phyloP scores from a whole-genome alignment of 2,113 vertebrate genomes.

The Taurulus bubalis region DNA sequence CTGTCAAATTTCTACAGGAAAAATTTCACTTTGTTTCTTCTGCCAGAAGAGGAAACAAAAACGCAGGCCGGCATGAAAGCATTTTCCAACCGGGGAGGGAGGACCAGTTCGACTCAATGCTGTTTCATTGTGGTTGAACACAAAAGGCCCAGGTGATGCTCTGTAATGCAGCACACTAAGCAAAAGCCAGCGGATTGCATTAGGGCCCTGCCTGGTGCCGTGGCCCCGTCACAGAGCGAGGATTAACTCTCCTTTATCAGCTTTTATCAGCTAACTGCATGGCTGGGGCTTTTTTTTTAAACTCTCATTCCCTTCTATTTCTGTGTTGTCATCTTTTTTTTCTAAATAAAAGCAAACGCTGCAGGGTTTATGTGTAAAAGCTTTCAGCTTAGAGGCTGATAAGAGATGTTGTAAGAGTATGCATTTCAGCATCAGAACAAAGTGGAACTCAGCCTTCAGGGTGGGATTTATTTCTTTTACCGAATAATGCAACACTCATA shows the following conservation, averaged over 20 bases:
- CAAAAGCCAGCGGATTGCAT: constrained; percentile 51
- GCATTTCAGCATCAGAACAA: constrained; percentile 33
- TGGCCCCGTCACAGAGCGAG: constrained; percentile 54
- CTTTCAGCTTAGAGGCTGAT: constrained; percentile 34
- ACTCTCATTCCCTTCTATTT: constrained; percentile 57
- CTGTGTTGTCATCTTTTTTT: constrained; percentile 63
- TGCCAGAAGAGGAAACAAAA: neutral
- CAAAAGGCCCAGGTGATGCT: constrained; percentile 69
- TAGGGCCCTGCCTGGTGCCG: constrained; percentile 31
- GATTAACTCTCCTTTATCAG: constrained; percentile 78
- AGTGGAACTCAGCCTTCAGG: constrained; percentile 19
- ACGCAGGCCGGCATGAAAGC: neutral
- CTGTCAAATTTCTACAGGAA: neutral
- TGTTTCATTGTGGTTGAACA: constrained; percentile 54
- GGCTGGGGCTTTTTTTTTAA: constrained; percentile 38
- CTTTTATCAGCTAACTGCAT: constrained; percentile 67
- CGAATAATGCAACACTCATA: neutral
- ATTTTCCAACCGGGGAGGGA: neutral
- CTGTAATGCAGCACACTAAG: constrained; percentile 43
- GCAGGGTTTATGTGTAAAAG: constrained; percentile 47
- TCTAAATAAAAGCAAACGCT: constrained; percentile 55
- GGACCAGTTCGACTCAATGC: constrained; percentile 34
- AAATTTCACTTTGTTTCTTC: constrained; percentile 1
- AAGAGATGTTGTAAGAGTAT: constrained; percentile 2
- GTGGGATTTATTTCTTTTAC: too few relatives aligned